Conservation (phyloP, 2,113 vertebrate genomes). For the Pygathrix nemaeus region DNA sequence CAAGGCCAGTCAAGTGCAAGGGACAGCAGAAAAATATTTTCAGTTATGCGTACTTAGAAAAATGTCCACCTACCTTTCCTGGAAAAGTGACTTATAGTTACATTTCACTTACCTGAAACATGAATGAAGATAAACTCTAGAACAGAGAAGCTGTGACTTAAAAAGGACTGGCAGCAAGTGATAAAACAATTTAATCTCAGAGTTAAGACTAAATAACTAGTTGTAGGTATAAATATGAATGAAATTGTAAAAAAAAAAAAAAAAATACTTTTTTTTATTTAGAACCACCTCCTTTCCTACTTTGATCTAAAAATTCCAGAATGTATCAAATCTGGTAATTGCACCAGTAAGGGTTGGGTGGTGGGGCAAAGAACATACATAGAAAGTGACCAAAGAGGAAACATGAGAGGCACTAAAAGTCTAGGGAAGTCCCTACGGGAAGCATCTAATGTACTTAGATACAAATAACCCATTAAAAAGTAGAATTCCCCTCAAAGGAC, state of each 20-base stretch:
- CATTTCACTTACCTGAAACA: neutral
- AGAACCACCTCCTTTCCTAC: neutral
- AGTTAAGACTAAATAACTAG: neutral
- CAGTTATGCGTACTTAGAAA: neutral
- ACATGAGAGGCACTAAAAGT: neutral
- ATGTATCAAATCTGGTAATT: neutral
- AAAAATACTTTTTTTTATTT: neutral
- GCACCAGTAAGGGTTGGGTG: neutral
- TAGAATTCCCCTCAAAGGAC: neutral
- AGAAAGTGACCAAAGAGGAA: neutral
- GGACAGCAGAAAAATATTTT: slow-evolving; percentile 19
- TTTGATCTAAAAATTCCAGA: neutral
- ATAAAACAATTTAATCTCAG: neutral
- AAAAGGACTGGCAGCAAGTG: neutral
- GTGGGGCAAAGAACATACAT: neutral
- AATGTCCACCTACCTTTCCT: neutral
- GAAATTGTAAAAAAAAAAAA: neutral
- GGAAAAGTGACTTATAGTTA: neutral
- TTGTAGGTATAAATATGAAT: neutral
- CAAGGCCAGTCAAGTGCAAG: neutral
- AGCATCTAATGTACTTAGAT: neutral
- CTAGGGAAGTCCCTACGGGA: neutral
- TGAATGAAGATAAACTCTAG: neutral
- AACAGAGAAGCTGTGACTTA: neutral
- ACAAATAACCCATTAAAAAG: neutral